Base-by-base conservation (phyloP, 2,888 invertebrate species). In the Epirrhoe tristata region DNA sequence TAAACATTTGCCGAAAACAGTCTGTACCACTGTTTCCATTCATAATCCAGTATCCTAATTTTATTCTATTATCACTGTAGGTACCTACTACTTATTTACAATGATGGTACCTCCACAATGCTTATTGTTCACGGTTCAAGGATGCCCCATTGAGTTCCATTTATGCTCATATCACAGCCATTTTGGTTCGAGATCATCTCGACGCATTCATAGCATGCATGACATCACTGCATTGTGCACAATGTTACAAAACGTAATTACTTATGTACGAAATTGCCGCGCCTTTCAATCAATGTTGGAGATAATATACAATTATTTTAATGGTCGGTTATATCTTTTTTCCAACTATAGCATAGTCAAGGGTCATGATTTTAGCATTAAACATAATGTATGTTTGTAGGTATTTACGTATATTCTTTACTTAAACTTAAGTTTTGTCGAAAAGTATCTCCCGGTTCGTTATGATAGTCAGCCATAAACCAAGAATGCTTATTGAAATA, bases 81-180 rank as follows among this genome's bases (percentile, higher is more conserved):
- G n/a, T n/a, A n/a, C 57, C 7, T 10, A 39, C 7, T 0, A 7
- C 12, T 1, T 67, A 63, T 63, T 67, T 54, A 57, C 39, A 50
- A 53, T 52, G 67, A 60, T 63, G 63, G 55, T 17, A 63, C 46
- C 56, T 53, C 24, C 36, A 67, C 64, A 68, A 68, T 62, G 64
- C 24, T 50, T 48, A 64, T 68, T 68, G 63, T 68, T 65, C 61
- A 58, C 60, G 61, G 58, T 68, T 61, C 68, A 68, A 68, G 64
- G 64, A 53, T 63, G 55, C 0, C 16, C 46, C 61, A 58, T 66
- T 52, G 60, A 52, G 51, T 14, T 46, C 31, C 51, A 51, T 12
- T n/a, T n/a, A n/a, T 24, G 54, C 55, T 31, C 50, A 16, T 56
- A 24, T 52, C 31, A 53, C 43, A 53, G 14, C 24, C 58, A 39